A percentile compares a stretch with the other conserved stretches of the same genome.
Evolutionary conservation across 2,888 invertebrate species (phyloP).

Genomic region (Nomada fucata): DNA sequence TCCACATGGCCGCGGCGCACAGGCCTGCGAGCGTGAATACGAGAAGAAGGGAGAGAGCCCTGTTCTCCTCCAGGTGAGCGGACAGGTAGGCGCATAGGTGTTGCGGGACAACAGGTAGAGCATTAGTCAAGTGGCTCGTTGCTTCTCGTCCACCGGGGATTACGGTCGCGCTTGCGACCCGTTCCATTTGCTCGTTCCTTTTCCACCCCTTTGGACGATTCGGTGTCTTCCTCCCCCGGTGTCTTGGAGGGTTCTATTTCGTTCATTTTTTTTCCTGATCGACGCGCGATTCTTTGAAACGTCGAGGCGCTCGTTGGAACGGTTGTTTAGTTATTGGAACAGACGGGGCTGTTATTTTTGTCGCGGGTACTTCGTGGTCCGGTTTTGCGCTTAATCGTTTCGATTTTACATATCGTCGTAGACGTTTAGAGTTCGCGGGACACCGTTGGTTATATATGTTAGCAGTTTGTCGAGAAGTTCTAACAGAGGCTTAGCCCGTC

Average conservation of each 20-base stretch:
- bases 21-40: not conserved
- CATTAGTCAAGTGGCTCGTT: constrained; percentile 82
- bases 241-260: too few relatives aligned
- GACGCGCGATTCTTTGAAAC: too few relatives aligned
- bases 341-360: too few relatives aligned
- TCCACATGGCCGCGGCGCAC: constrained; percentile 16
- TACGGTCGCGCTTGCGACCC: constrained; percentile 63
- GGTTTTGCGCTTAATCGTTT: too few relatives aligned
- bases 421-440: too few relatives aligned
- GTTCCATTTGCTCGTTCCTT: not conserved
- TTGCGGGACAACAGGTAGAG: constrained; percentile 81
- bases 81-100: constrained; percentile 77
- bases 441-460: too few relatives aligned
- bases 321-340: too few relatives aligned
- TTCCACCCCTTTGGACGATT: not conserved
- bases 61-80: constrained; percentile 54
- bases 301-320: too few relatives aligned
- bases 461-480: constrained; percentile 35
- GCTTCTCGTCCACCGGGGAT: constrained; percentile 63
- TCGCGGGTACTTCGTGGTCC: too few relatives aligned
- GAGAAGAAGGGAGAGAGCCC: constrained; percentile 44
- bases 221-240: too few relatives aligned
- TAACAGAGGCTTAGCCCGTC: constrained; percentile 72
- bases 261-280: too few relatives aligned
- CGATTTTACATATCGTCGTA: too few relatives aligned